phyloP scores from a whole-genome alignment of 2,797 vertebrate species.

The Synanceia verrucosa region DNA sequence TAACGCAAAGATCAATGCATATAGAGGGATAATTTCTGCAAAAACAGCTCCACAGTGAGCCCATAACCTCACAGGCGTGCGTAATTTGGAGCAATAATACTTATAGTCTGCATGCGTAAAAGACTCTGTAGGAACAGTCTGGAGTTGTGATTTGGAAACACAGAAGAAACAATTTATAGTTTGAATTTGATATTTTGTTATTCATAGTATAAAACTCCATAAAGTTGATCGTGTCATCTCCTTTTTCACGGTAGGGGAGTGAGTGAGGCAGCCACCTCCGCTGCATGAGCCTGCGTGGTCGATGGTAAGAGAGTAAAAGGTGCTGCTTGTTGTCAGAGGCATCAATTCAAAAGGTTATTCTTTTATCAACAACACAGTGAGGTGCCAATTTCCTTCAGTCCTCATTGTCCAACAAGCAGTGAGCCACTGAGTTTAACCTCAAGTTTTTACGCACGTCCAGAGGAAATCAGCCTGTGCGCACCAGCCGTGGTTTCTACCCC shows the following conservation, averaged over 20 bases:
- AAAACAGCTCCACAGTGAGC: slow-evolving; percentile 10
- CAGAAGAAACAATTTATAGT: slow-evolving; percentile 11
- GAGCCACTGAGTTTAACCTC: not conserved
- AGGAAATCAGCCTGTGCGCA: not conserved
- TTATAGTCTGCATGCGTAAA: slow-evolving; percentile 21
- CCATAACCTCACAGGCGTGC: not conserved
- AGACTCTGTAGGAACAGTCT: not conserved
- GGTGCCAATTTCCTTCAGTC: not conserved
- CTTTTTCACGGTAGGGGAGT: slow-evolving; percentile 2
- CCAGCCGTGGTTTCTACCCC: not conserved
- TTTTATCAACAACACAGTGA: not conserved
- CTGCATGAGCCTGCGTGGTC: not conserved
- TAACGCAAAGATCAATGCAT: not conserved
- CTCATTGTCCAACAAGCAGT: not conserved
- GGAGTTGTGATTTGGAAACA: not conserved
- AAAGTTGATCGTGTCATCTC: too few species aligned
- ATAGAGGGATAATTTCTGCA: not conserved
- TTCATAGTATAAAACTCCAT: too few species aligned
- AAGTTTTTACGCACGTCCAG: not conserved
- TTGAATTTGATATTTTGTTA: slow-evolving; percentile 45
- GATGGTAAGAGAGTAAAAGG: not conserved
- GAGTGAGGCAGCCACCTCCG: not conserved
- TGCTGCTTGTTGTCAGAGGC: not conserved
- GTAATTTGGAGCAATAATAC: not conserved
- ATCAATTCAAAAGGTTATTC: not conserved